phyloP scores from a whole-genome alignment of 2,888 invertebrate genomes.

The Mongoloraphidia duomilia region DNA sequence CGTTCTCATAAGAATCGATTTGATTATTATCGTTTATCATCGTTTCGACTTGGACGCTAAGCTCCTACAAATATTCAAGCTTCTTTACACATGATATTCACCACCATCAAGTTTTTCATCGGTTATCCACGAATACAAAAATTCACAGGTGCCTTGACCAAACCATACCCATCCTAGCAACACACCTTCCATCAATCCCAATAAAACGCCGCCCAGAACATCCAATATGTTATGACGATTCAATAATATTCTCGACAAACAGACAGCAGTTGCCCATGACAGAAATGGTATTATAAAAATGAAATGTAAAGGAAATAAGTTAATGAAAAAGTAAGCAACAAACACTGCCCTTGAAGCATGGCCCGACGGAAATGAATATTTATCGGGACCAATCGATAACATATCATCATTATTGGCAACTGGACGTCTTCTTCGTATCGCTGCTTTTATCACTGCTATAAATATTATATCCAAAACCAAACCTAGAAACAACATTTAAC shows the following conservation, averaged over 20 bases:
- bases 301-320: constrained; percentile 44
- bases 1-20: too few relatives aligned
- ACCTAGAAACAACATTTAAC: constrained; percentile 39
- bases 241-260: constrained; percentile 64
- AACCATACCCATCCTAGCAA: constrained; percentile 54
- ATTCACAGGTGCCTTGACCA: constrained; percentile 42
- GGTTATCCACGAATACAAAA: constrained; percentile 43
- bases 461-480: constrained; percentile 66
- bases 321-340: constrained; percentile 56
- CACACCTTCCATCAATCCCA: constrained; percentile 60
- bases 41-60: too few relatives aligned
- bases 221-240: constrained; percentile 82
- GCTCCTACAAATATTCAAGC: too few relatives aligned
- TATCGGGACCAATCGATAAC: constrained; percentile 65
- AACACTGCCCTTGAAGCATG: constrained; percentile 77
- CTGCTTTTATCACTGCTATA: constrained; percentile 64
- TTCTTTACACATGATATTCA: constrained; percentile 46
- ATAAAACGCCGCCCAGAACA: constrained; percentile 54
- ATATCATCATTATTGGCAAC: constrained; percentile 45
- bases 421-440: constrained; percentile 64
- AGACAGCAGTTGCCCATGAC: constrained; percentile 61
- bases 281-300: constrained; percentile 47
- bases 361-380: constrained; percentile 89
- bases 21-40: too few relatives aligned
- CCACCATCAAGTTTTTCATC: constrained; percentile 56